These are phyloP conservation scores for Ceuthmochares aereus DNA, from an alignment of 2,113 vertebrate species.

Conservation along the genomic window DNA sequence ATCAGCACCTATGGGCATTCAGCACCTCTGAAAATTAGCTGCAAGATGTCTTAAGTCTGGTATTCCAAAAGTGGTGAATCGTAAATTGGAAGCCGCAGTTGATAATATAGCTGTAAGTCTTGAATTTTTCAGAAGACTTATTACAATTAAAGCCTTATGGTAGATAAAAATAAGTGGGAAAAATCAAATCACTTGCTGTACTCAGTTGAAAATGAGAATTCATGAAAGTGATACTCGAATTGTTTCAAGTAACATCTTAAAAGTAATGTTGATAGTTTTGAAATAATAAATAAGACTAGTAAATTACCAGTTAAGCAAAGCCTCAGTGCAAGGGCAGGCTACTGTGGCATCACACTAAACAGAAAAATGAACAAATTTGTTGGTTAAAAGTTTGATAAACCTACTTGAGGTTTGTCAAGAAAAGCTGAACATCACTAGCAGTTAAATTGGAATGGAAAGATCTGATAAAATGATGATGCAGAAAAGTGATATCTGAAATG, in stretches of 20 bases:
- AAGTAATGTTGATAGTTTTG: neutral
- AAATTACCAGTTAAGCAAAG: neutral
- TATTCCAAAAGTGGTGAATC: conserved; percentile 1
- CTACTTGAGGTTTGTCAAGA: neutral
- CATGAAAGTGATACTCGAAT: neutral
- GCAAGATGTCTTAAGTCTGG: neutral
- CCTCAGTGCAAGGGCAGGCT: neutral
- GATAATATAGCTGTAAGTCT: neutral
- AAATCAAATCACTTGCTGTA: conserved; percentile 21
- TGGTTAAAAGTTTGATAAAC: neutral
- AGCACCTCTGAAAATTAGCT: conserved; percentile 30
- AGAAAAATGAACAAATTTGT: neutral
- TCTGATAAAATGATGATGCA: neutral
- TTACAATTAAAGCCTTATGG: neutral
- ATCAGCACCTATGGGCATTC: conserved; percentile 18
- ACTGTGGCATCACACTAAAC: neutral
- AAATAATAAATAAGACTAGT: neutral
- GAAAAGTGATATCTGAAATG: neutral
- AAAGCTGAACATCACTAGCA: neutral
- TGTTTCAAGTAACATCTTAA: conserved; percentile 32
- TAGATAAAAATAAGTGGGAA: conserved; percentile 16
- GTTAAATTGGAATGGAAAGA: neutral
- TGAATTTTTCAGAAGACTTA: conserved; percentile 41
- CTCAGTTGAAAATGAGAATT: conserved; percentile 7
- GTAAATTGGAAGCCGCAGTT: conserved; percentile 28